These are phyloP conservation scores for Stenurella melanura DNA, from an alignment of 2,888 invertebrate species.

Conservation along the genomic window DNA sequence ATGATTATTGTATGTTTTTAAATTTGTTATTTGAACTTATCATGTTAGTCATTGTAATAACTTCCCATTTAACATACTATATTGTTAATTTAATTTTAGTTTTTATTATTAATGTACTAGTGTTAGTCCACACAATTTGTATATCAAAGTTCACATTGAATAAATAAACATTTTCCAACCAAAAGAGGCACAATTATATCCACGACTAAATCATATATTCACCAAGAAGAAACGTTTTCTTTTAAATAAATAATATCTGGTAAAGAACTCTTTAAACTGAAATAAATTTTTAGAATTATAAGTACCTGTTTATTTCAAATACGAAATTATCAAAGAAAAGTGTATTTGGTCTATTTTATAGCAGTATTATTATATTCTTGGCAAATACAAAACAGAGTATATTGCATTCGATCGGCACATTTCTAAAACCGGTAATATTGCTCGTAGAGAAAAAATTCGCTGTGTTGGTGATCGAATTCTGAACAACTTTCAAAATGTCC, in stretches of 20 bases:
- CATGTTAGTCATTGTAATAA: constrained; percentile 24
- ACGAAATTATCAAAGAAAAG: background rate
- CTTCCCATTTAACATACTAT: constrained; percentile 26
- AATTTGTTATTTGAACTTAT: constrained; percentile 34
- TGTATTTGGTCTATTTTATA: background rate
- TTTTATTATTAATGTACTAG: background rate
- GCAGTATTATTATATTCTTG: too few relatives aligned
- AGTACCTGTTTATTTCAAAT: background rate
- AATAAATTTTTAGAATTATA: background rate
- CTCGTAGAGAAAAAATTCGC: too few relatives aligned
- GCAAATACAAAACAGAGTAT: too few relatives aligned
- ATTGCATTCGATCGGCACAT: too few relatives aligned
- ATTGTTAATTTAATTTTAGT: constrained; percentile 23
- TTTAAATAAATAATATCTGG: too few relatives aligned
- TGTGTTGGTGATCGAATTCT: too few relatives aligned
- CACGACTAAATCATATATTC: background rate
- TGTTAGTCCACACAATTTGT: constrained; percentile 34
- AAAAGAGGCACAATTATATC: background rate
- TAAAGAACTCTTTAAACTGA: too few relatives aligned
- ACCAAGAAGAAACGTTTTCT: background rate
- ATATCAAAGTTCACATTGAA: constrained; percentile 26
- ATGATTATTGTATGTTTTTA: constrained; percentile 29
- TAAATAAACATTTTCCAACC: background rate
- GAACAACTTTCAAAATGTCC: too few relatives aligned
- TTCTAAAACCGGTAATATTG: too few relatives aligned